phyloP scores from a whole-genome alignment of 2,797 vertebrate genomes.

The Lemur catta region DNA sequence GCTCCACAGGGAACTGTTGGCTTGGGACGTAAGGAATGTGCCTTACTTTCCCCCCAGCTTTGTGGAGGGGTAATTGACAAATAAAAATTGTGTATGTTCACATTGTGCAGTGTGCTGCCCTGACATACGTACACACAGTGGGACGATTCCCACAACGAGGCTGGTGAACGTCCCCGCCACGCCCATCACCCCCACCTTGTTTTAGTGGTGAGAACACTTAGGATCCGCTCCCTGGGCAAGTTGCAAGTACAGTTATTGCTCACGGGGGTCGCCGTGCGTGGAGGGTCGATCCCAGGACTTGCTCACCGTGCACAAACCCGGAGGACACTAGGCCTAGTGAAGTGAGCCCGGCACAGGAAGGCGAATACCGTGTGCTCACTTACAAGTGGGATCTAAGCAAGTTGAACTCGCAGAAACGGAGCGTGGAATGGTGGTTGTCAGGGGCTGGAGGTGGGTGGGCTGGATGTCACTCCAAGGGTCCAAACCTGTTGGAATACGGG shows the following conservation, averaged over 20 bases:
- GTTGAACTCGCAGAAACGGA: background rate
- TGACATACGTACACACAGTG: no score
- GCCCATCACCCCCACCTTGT: no score
- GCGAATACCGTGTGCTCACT: background rate
- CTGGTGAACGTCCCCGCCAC: background rate
- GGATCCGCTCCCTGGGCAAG: background rate
- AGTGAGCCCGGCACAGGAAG: background rate
- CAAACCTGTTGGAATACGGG: no score
- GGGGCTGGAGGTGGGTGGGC: background rate
- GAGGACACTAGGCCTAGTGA: background rate
- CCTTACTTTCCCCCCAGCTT: background rate
- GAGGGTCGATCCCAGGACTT: background rate
- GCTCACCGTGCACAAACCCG: accelerated
- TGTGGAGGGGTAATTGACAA: background rate
- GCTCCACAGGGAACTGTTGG: no score
- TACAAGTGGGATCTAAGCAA: background rate
- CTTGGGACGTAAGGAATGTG: background rate
- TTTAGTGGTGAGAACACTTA: background rate
- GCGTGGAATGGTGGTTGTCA: background rate
- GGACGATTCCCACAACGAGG: background rate
- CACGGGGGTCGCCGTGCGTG: background rate
- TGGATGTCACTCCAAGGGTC: background rate
- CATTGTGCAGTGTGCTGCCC: background rate
- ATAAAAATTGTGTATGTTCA: background rate
- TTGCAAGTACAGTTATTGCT: background rate